Evolutionary conservation across 2,113 vertebrate species (phyloP), one percentile per base, ranked within the genome.

Genomic region (Misgurnus mizolepis): DNA sequence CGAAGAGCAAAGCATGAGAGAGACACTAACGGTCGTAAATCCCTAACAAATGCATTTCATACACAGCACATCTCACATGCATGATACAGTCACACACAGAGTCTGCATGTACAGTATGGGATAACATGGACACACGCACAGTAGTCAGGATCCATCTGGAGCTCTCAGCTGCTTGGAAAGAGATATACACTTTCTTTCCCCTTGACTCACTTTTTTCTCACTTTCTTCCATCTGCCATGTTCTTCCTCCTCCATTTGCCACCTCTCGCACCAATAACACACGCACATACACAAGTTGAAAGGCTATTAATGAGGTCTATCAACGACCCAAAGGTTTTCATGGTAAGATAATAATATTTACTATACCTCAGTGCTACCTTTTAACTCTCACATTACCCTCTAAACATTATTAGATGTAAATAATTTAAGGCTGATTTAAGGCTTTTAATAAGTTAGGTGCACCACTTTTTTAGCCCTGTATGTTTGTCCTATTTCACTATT

Each of bases 151-250:
- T 62, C 80, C 80, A 81, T 75, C 80, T 81, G 80, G 80, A 81
- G 72, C 17, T 4, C 53, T 81, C 80, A 81, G 80, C 71, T 81
- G 67, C 67, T 73, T 40, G 45, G 12, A 45, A n/a, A 68, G 18
- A 15, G 8, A n/a, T 9, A 66, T 56, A 11, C 45, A 41, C 39
- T 40, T 62, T 61, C 45, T 49, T 22, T 27, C 34, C 70, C 45
- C 60, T 55, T 43, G 9, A 34, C 67, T 69, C 43, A 34, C 72
- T 67, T 60, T 61, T 62, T 64, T 70, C 66, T 41, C 50, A 14
- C 68, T 62, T 50, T 41, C 64, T 83, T 71, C 89, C 89, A 89
- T 88, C 88, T 88, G 87, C 80, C 72, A 64, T n/a, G n/a, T 61
- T 53, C 64, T 43, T 34, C 69, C 60, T 66, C 60, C 70, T 65